These are phyloP conservation scores for Boloria selene DNA, from an alignment of 2,888 invertebrate genomes.

Conservation along the genomic window DNA sequence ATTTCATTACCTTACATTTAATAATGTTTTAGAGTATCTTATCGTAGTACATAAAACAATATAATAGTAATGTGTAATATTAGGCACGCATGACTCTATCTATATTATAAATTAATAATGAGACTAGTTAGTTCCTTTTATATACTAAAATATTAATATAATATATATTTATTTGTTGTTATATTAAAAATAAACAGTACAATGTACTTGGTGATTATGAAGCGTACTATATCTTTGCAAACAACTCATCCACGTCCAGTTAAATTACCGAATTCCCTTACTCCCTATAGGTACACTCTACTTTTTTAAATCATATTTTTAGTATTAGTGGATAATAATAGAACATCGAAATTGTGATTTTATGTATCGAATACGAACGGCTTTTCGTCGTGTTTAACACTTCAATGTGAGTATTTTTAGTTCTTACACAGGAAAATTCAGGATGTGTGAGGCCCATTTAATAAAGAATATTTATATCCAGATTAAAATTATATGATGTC, in stretches of 20 bases:
- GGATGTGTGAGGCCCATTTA: not conserved
- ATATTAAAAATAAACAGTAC: slow-evolving; percentile 58
- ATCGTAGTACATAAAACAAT: slow-evolving; percentile 20
- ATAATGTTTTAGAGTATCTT: slow-evolving; percentile 16
- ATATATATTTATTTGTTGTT: slow-evolving; percentile 38
- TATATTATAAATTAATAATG: slow-evolving; percentile 69
- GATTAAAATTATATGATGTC: slow-evolving; percentile 63
- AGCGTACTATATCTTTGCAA: slow-evolving; percentile 70
- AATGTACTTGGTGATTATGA: slow-evolving; percentile 78
- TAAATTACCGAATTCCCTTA: slow-evolving; percentile 2
- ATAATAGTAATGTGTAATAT: slow-evolving; percentile 46
- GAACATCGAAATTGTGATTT: slow-evolving; percentile 24
- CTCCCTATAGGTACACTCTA: not conserved
- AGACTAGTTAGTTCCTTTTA: slow-evolving; percentile 80
- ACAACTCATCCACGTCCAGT: slow-evolving; percentile 42
- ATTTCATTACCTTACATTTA: slow-evolving; percentile 18
- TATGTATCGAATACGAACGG: slow-evolving; percentile 9
- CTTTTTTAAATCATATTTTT: slow-evolving; percentile 12
- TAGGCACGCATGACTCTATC: slow-evolving; percentile 79
- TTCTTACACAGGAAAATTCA: slow-evolving; percentile 16
- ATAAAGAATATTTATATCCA: too few species aligned
- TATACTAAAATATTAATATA: slow-evolving; percentile 70
- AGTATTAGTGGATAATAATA: slow-evolving; percentile 37
- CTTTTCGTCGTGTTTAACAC: slow-evolving; percentile 35
- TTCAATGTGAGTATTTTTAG: slow-evolving; percentile 37